Percentiles rank a stretch among this genome's conserved stretches.
Conservation (phyloP, 1,140 invertebrate species). For the Manduca sexta region DNA sequence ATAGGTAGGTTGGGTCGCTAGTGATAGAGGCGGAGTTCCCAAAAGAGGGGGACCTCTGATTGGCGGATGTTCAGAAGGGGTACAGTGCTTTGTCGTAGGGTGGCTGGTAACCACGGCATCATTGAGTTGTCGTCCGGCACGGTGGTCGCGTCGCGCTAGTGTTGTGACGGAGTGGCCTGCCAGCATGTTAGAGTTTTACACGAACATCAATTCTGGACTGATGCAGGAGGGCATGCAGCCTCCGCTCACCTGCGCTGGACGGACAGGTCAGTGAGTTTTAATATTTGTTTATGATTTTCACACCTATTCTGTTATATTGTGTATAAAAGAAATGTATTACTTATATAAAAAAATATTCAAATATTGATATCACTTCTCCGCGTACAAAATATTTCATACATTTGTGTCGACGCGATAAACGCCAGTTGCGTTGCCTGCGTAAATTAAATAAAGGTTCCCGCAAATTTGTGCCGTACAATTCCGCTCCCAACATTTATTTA, state of each 20-base stretch:
- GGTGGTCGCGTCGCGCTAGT: conserved; percentile 28
- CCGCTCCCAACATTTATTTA: too few species aligned
- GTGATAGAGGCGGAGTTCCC: conserved; percentile 37
- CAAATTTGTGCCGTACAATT: too few species aligned
- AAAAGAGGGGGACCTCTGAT: conserved; percentile 22
- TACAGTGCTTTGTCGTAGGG: conserved; percentile 21
- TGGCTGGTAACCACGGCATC: conserved; percentile 21
- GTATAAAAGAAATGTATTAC: too few species aligned
- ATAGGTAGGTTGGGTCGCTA: conserved; percentile 50
- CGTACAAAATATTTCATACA: too few species aligned
- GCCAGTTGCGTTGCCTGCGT: too few species aligned
- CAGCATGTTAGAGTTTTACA: conserved; percentile 68
- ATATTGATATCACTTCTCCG: too few species aligned
- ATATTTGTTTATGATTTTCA: too few species aligned
- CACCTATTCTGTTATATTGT: too few species aligned
- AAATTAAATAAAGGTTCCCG: too few species aligned
- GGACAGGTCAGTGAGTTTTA: conserved; percentile 70
- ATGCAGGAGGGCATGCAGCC: conserved; percentile 70
- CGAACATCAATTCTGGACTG: conserved; percentile 67
- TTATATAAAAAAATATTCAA: too few species aligned
- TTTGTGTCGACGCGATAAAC: too few species aligned
- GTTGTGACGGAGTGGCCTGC: conserved; percentile 30
- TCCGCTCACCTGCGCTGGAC: conserved; percentile 64
- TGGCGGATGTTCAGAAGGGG: conserved; percentile 36
- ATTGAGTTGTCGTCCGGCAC: conserved; percentile 40